These are phyloP conservation scores for Tipula helvola DNA, from an alignment of 2,888 invertebrate species.

Conservation along the genomic window DNA sequence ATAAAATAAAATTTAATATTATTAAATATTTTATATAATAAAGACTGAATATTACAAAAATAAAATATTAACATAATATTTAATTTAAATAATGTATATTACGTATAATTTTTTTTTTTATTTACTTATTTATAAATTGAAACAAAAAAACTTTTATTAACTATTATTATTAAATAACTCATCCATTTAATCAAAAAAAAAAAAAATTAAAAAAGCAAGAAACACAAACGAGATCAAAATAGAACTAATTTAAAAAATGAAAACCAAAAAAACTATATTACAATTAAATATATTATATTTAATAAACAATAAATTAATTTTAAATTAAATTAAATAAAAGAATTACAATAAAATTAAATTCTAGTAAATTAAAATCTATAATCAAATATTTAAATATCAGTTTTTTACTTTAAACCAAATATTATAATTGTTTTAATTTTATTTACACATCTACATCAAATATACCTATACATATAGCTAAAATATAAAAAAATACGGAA, in stretches of 20 bases:
- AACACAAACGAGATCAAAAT: background rate
- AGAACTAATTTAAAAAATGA: background rate
- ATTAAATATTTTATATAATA: background rate
- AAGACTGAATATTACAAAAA: background rate
- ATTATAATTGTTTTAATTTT: background rate
- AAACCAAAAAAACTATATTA: background rate
- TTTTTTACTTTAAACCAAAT: background rate
- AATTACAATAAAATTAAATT: background rate
- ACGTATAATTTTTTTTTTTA: background rate
- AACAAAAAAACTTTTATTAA: background rate
- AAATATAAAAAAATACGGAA: background rate
- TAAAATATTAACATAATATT: background rate
- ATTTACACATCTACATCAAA: background rate
- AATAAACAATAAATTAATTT: conserved; percentile 4
- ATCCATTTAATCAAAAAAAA: background rate
- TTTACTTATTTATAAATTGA: background rate
- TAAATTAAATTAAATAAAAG: background rate
- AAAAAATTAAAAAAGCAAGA: no score
- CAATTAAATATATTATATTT: background rate
- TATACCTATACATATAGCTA: background rate
- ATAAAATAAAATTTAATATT: background rate
- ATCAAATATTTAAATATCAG: background rate
- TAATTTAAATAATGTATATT: background rate
- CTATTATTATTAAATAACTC: background rate
- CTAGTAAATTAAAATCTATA: background rate